Percentiles rank a stretch among this genome's conserved stretches.
Conservation (phyloP, 2,888 invertebrate species). For the Diplazon laetatorius region DNA sequence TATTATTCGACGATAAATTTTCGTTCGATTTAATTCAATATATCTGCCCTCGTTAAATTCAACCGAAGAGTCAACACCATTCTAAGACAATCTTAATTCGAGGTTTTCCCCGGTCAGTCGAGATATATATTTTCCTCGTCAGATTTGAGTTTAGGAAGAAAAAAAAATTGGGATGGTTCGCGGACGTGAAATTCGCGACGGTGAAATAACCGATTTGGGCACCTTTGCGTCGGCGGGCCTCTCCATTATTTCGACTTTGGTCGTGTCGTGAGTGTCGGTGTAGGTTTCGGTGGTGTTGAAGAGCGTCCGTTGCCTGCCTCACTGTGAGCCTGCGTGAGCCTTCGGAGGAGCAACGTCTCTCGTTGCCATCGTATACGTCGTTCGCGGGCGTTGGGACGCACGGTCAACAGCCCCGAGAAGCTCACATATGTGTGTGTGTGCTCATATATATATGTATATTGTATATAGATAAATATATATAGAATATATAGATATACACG, state of each 20-base stretch:
- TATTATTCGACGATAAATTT: too few relatives aligned
- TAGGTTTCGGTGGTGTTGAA: constrained; percentile 35
- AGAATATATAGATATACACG: constrained; percentile 25
- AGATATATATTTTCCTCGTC: not conserved
- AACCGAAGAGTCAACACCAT: too few relatives aligned
- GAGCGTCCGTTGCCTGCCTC: constrained; percentile 78
- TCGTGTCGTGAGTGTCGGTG: constrained; percentile 29
- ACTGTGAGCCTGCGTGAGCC: constrained; percentile 80
- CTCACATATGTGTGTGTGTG: too few relatives aligned
- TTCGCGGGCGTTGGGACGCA: constrained; percentile 64
- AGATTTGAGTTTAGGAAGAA: not conserved
- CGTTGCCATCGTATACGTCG: constrained; percentile 42
- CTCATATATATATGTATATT: too few relatives aligned
- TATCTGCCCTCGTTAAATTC: too few relatives aligned
- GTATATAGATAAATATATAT: too few relatives aligned
- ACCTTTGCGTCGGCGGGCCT: constrained; percentile 62
- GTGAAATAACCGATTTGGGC: constrained; percentile 61
- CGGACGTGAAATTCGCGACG: not conserved
- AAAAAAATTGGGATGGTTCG: too few relatives aligned
- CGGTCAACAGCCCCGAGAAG: constrained; percentile 76
- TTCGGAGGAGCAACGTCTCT: constrained; percentile 69
- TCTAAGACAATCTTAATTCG: too few relatives aligned
- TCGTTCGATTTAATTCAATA: too few relatives aligned
- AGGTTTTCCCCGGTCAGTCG: too few relatives aligned
- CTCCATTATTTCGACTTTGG: constrained; percentile 41